Percentiles rank a stretch among this genome's conserved stretches.
phyloP scores from a whole-genome alignment of 2,888 invertebrate genomes.

The Cephonodes hylas region DNA sequence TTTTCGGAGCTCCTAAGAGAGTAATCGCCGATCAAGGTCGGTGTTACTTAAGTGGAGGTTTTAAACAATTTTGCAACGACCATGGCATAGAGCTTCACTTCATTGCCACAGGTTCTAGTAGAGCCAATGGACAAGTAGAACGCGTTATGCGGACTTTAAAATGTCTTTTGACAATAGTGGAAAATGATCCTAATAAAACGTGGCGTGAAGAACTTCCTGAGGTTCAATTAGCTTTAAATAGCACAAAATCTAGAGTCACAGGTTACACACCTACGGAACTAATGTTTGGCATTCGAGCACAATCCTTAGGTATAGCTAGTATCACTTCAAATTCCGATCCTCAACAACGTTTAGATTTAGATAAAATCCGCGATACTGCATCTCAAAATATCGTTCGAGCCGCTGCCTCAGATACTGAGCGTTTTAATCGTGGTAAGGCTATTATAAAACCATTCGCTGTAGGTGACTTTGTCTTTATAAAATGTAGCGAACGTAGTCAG shows the following conservation, averaged over 20 bases:
- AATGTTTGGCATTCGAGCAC: slow-evolving; percentile 4
- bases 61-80: slow-evolving; percentile 24
- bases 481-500: slow-evolving; percentile 24
- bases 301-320: slow-evolving; percentile 18
- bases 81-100: slow-evolving; percentile 28
- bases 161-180: slow-evolving; percentile 19
- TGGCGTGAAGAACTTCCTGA: slow-evolving; percentile 30
- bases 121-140: slow-evolving; percentile 28
- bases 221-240: slow-evolving; percentile 27
- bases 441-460: slow-evolving; percentile 16
- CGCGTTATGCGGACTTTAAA: slow-evolving; percentile 23
- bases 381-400: slow-evolving; percentile 17
- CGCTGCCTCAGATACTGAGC: slow-evolving; percentile 10
- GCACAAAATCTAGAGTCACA: slow-evolving; percentile 22
- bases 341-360: slow-evolving; percentile 14
- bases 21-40: slow-evolving; percentile 28
- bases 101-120: slow-evolving; percentile 30
- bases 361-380: slow-evolving; percentile 11
- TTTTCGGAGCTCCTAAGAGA: slow-evolving; percentile 29
- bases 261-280: slow-evolving; percentile 22
- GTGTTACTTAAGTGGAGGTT: slow-evolving; percentile 23
- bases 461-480: slow-evolving; percentile 27
- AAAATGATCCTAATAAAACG: slow-evolving; percentile 19
- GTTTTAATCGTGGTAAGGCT: slow-evolving; percentile 23
- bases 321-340: not conserved